Conservation (phyloP, 2,797 vertebrate genomes). For the Malacoctenus gilli region DNA sequence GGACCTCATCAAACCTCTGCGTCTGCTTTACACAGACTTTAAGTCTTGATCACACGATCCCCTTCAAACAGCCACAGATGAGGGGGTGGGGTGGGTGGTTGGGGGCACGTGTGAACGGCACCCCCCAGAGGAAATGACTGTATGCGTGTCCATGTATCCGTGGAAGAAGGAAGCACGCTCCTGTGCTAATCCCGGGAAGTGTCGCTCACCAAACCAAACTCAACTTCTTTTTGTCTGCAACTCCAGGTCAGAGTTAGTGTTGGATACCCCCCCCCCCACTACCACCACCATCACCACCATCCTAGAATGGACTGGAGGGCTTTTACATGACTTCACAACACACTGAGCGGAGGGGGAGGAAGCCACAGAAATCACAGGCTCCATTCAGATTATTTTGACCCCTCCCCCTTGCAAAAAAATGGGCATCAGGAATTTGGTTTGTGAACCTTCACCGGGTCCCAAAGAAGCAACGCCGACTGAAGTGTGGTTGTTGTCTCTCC, state of each 20-base stretch:
- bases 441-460: conserved; percentile 33
- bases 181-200: neutral
- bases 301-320: too few species aligned
- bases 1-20: too few species aligned
- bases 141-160: conserved; percentile 33
- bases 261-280: neutral
- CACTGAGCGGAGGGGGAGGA: neutral
- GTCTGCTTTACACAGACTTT: too few species aligned
- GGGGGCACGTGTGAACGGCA: neutral
- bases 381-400: neutral
- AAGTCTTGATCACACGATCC: too few species aligned
- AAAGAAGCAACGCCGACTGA: conserved; percentile 71
- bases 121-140: neutral
- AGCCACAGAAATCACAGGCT: neutral
- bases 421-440: conserved; percentile 32
- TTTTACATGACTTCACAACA: too few species aligned
- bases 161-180: conserved; percentile 32
- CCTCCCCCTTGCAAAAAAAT: too few species aligned
- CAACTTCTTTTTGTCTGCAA: conserved; percentile 76
- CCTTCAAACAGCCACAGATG: neutral
- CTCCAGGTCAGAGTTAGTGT: conserved; percentile 30
- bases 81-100: neutral
- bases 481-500: conserved; percentile 79
- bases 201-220: conserved; percentile 30
- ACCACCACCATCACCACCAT: too few species aligned